Percentiles rank a stretch among this genome's conserved stretches.
phyloP scores from a whole-genome alignment of 2,113 vertebrate species.

The Alligator sinensis region DNA sequence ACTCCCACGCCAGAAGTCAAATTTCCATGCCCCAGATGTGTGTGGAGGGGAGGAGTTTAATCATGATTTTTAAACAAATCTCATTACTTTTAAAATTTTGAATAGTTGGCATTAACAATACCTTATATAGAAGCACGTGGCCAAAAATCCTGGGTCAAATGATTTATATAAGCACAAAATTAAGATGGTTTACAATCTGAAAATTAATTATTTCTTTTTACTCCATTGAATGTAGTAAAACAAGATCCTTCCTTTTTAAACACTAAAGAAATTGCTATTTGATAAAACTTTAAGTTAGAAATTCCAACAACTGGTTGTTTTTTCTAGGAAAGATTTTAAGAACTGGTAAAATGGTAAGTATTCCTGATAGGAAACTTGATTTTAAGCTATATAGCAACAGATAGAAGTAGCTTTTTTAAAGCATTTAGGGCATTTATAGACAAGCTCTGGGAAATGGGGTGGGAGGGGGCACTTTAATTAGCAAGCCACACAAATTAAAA shows the following conservation, averaged over 20 bases:
- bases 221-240: background rate
- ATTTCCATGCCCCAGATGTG: too few relatives aligned
- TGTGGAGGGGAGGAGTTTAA: background rate
- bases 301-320: background rate
- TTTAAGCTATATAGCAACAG: too few relatives aligned
- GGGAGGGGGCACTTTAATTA: too few relatives aligned
- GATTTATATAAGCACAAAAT: background rate
- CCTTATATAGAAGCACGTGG: too few relatives aligned
- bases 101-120: background rate
- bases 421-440: too few relatives aligned
- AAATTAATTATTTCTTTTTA: background rate
- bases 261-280: background rate
- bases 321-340: background rate
- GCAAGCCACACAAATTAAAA: too few relatives aligned
- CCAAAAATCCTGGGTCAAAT: background rate
- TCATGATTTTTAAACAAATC: background rate
- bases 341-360: background rate
- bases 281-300: background rate
- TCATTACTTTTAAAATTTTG: background rate
- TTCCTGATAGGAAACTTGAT: too few relatives aligned
- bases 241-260: background rate
- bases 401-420: too few relatives aligned
- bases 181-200: background rate
- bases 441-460: too few relatives aligned
- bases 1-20: background rate